A percentile compares a stretch with the other conserved stretches of the same genome.
These are phyloP conservation scores for Gibbula magus DNA, from an alignment of 2,888 invertebrate species.

Conservation along the genomic window DNA sequence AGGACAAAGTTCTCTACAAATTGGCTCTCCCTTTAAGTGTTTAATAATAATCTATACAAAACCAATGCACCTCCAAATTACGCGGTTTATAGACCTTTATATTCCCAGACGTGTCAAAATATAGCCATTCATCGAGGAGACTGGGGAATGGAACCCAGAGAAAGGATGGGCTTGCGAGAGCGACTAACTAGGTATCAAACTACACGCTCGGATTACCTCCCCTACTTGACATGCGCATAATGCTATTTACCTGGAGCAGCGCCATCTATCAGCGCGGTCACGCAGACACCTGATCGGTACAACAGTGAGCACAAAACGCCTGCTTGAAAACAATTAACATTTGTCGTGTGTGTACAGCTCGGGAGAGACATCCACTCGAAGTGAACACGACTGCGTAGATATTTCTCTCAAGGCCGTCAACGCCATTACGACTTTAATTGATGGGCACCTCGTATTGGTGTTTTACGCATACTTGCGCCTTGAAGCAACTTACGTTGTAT, in stretches of 20 bases:
- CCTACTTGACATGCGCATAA: background rate
- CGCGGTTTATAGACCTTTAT: conserved; percentile 6
- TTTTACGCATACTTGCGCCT: too few relatives aligned
- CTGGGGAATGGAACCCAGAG: background rate
- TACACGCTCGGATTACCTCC: background rate
- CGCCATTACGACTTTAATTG: too few relatives aligned
- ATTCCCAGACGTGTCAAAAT: conserved; percentile 18
- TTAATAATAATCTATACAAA: conserved; percentile 21
- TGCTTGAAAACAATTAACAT: conserved; percentile 1
- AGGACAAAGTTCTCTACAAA: conserved; percentile 7
- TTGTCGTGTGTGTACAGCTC: background rate
- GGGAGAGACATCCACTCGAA: background rate
- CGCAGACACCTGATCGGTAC: background rate
- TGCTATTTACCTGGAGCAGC: background rate
- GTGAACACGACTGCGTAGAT: too few relatives aligned
- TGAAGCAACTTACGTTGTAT: too few relatives aligned
- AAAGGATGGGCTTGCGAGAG: background rate
- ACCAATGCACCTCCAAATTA: conserved; percentile 9
- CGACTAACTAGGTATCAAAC: conserved; percentile 15
- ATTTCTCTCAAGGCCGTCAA: too few relatives aligned
- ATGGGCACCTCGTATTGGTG: too few relatives aligned
- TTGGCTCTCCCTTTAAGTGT: conserved; percentile 9
- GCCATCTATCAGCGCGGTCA: background rate
- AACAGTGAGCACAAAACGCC: background rate
- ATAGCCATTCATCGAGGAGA: background rate